Evolutionary conservation across 2,888 invertebrate genomes (phyloP).

Genomic region (Girardia tigrina): DNA sequence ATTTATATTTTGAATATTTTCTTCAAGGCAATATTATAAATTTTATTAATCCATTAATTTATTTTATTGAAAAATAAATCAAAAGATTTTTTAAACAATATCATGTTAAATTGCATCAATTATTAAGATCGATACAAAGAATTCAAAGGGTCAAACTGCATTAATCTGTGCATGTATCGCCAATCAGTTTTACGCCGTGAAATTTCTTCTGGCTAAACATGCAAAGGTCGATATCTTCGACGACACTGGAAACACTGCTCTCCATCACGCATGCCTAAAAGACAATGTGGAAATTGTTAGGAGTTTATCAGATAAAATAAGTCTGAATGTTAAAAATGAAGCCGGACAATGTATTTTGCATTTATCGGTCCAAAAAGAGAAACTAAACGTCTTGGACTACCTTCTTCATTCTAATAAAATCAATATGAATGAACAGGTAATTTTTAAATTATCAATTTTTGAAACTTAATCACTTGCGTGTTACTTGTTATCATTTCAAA

Average conservation of each 20-base stretch:
- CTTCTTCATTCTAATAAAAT: background rate
- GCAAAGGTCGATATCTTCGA: background rate
- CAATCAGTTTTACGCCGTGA: background rate
- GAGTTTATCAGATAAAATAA: background rate
- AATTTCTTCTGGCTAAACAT: background rate
- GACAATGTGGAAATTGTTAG: background rate
- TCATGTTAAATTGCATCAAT: no score
- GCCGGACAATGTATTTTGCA: background rate
- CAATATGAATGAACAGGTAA: conserved; percentile 2
- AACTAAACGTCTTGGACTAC: background rate
- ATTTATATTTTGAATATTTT: no score
- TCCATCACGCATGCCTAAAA: background rate
- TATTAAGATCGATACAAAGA: background rate
- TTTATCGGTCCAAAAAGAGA: background rate
- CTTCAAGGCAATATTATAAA: no score
- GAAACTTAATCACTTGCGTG: background rate
- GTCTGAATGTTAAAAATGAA: background rate
- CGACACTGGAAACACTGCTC: background rate
- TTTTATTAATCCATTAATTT: no score
- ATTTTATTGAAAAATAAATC: no score
- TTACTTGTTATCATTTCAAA: background rate
- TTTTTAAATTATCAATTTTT: background rate
- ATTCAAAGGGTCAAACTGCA: conserved; percentile 4
- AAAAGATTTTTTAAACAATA: no score
- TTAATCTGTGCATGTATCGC: background rate